Percentiles rank a stretch among this genome's conserved stretches.
Conservation (phyloP, 2,113 vertebrate species). For the Syrmaticus mikado region DNA sequence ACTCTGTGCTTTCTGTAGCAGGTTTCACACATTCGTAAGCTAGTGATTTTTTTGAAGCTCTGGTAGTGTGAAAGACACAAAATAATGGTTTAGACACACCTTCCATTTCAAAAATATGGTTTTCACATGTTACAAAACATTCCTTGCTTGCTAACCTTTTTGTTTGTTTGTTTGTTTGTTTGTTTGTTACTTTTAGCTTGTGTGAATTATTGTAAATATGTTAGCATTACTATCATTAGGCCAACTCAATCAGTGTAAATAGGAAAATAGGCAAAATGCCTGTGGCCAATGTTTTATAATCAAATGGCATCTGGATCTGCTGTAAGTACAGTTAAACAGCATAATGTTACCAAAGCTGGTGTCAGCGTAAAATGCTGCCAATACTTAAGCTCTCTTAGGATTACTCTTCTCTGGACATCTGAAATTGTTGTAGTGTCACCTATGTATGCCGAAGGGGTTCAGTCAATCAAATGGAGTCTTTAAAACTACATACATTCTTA, state of each 20-base stretch:
- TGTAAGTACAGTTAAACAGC: background rate
- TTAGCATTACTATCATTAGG: background rate
- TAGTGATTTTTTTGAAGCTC: background rate
- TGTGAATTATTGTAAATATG: background rate
- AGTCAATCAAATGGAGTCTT: background rate
- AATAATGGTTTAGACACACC: background rate
- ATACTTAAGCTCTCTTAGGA: background rate
- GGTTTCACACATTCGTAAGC: background rate
- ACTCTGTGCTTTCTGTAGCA: background rate
- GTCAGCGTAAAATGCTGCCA: background rate
- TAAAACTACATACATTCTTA: background rate
- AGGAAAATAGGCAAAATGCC: background rate
- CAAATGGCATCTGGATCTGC: background rate
- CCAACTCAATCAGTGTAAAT: background rate
- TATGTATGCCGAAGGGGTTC: background rate
- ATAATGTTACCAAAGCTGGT: background rate
- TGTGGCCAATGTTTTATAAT: background rate
- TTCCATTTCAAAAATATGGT: background rate
- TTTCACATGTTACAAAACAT: background rate
- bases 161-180: background rate
- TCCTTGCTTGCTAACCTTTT: background rate
- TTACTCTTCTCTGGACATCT: background rate
- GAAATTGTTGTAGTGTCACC: background rate
- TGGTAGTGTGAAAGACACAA: background rate
- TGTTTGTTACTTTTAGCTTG: background rate